Evolutionary conservation across 1,140 invertebrate genomes (phyloP).

Genomic region (Sycophaga agraensis): DNA sequence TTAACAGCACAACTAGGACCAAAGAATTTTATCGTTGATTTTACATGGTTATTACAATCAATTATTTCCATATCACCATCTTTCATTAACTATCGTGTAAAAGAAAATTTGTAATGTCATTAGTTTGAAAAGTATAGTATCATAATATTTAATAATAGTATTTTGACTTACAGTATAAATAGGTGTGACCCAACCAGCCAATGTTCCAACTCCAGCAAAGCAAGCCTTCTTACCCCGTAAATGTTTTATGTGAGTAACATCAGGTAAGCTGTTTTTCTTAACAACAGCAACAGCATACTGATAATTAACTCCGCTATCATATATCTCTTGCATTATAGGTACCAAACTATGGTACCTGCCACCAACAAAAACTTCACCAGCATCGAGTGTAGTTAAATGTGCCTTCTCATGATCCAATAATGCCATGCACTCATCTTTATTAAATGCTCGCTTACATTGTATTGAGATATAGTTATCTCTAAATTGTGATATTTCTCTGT

Average conservation of each 20-base stretch:
- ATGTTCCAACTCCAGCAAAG: conserved; percentile 85
- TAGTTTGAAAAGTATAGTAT: too few relatives aligned
- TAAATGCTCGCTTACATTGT: conserved; percentile 69
- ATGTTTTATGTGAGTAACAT: conserved; percentile 67
- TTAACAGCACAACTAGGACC: conserved; percentile 91
- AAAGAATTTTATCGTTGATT: conserved; percentile 88
- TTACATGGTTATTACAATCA: conserved; percentile 96
- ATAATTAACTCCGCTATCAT: conserved; percentile 62
- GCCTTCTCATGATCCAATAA: conserved; percentile 75
- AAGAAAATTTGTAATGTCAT: background rate
- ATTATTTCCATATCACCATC: conserved; percentile 77
- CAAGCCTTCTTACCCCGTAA: conserved; percentile 80
- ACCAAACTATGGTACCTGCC: conserved; percentile 91
- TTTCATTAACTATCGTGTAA: conserved; percentile 69
- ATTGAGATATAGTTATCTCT: conserved; percentile 65
- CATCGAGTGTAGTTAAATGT: conserved; percentile 84
- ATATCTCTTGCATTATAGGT: conserved; percentile 81
- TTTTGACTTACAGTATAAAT: conserved; percentile 60
- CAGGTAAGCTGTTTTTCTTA: conserved; percentile 65
- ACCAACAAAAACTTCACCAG: conserved; percentile 90
- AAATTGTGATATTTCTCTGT: conserved; percentile 66
- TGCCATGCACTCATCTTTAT: conserved; percentile 81
- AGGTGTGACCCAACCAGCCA: conserved; percentile 92
- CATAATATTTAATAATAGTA: too few relatives aligned
- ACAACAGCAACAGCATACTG: conserved; percentile 87